Evolutionary conservation across 2,888 invertebrate genomes (phyloP).

Genomic region (Phengaris alcon): DNA sequence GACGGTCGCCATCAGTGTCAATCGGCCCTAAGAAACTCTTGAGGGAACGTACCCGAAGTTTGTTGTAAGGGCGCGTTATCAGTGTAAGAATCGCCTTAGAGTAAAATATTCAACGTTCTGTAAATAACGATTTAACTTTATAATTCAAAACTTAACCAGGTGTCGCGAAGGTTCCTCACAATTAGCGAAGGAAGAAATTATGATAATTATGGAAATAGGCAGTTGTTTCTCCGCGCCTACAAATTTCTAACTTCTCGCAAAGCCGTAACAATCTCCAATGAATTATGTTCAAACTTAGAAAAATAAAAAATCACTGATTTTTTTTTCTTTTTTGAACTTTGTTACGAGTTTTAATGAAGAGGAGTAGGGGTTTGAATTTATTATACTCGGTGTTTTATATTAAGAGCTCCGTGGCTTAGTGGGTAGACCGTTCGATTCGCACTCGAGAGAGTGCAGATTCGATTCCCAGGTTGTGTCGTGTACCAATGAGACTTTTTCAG

Average conservation of each 20-base stretch:
- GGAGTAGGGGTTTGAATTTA: slow-evolving; percentile 4
- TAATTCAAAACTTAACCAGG: slow-evolving; percentile 12
- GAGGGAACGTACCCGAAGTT: too few relatives aligned
- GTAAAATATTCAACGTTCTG: too few relatives aligned
- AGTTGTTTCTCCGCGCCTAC: slow-evolving; percentile 16
- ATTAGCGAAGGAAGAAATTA: slow-evolving; percentile 20
- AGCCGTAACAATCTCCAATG: slow-evolving; percentile 18
- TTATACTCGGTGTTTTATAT: slow-evolving; percentile 3
- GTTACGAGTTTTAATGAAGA: slow-evolving; percentile 19
- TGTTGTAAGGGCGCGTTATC: too few relatives aligned
- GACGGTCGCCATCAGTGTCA: too few relatives aligned
- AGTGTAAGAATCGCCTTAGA: too few relatives aligned
- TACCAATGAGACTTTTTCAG: too few relatives aligned
- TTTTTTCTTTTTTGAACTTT: slow-evolving; percentile 12
- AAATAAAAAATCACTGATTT: slow-evolving; percentile 16
- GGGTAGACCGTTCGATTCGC: too few relatives aligned
- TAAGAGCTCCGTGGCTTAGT: too few relatives aligned
- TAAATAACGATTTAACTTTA: neutral
- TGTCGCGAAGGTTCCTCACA: neutral
- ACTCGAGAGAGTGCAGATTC: too few relatives aligned
- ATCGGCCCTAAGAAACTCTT: too few relatives aligned
- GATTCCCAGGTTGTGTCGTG: too few relatives aligned
- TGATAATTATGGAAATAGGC: slow-evolving; percentile 27
- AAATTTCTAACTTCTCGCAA: slow-evolving; percentile 11
- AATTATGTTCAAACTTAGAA: slow-evolving; percentile 26